Base-by-base conservation (phyloP, 2,888 invertebrate species). In the Microplitis manilae region DNA sequence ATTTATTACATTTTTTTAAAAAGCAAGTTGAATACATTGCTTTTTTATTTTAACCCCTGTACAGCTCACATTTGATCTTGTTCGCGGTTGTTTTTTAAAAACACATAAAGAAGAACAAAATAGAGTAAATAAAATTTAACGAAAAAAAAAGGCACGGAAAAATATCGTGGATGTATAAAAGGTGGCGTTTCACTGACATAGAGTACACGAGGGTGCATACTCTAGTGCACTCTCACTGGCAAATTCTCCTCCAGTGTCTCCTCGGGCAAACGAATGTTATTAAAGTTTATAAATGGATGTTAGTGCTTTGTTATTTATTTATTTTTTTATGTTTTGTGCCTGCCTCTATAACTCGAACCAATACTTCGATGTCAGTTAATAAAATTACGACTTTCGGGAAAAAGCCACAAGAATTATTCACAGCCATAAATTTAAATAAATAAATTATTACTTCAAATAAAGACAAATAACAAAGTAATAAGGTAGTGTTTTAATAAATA, bases 371-470 rank as follows among this genome's bases (percentile, higher is more conserved):
- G 82, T 83, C 83, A 80, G 86, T 86, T 88, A 87, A 87, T 86
- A 85, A 87, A 87, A 85, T 88, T 87, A 87, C 85, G 86, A 87
- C 88, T 87, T 84, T 87, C 86, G 85, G 84, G 85, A 86, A 86
- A 87, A 20, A 62, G 87, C 87, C 86, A 83, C 84, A 85, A 84
- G 85, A 87, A 88, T 87, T 67, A 39, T 67, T n/a, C 13, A 20
- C 67, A 67, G 67, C 8, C 67, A 20, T 64, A 64, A 64, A 64
- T 30, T 64, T 38, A 39, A 67, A 20, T 67, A 50, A 50, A 50
- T 20, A 67, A 39, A 20, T 38, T 6, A 38, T 39, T 7, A 13
- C 38, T 8, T 67, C 20, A 6, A 20, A 30, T 15, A 64, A 64
- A 20, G 38, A 13, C 30, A 67, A 50, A 50, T 50, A 9, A 8